These are phyloP conservation scores for Quadriops clusia DNA, from an alignment of 2,888 invertebrate genomes.

Conservation along the genomic window DNA sequence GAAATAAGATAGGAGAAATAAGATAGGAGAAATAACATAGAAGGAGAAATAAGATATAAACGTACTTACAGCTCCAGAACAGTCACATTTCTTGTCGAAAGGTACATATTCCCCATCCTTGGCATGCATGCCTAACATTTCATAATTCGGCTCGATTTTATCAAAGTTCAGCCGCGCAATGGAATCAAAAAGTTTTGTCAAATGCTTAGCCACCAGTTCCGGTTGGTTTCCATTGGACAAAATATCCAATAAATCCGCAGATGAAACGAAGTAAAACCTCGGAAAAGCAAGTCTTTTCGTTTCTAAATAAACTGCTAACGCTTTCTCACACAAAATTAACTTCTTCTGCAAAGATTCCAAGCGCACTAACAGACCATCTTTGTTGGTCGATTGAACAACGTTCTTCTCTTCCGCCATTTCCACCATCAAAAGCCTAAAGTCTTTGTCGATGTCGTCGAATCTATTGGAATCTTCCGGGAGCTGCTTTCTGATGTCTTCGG, in stretches of 20 bases:
- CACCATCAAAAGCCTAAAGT: constrained; percentile 73
- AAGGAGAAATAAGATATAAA: no score
- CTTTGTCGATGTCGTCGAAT: constrained; percentile 81
- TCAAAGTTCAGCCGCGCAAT: constrained; percentile 78
- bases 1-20: no score
- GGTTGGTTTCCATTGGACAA: constrained; percentile 94
- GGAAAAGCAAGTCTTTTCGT: constrained; percentile 94
- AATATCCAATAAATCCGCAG: constrained; percentile 87
- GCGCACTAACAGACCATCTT: constrained; percentile 63
- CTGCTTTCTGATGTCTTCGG: constrained; percentile 91
- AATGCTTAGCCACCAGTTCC: constrained; percentile 73
- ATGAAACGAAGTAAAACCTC: constrained; percentile 92
- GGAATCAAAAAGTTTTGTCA: constrained; percentile 92
- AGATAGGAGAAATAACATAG: no score
- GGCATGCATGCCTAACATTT: constrained; percentile 76
- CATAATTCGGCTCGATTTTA: constrained; percentile 42
- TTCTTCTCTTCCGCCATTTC: constrained; percentile 75
- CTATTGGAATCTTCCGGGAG: constrained; percentile 86
- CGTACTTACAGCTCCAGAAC: constrained; percentile 66
- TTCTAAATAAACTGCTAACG: constrained; percentile 91
- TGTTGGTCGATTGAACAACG: constrained; percentile 84
- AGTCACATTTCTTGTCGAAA: constrained; percentile 67
- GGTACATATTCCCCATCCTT: constrained; percentile 90
- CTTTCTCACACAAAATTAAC: constrained; percentile 87
- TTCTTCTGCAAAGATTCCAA: constrained; percentile 76